Percentiles rank a stretch among this genome's conserved stretches.
Conservation (phyloP, 2,113 vertebrate genomes). For the Nerophis ophidion region DNA sequence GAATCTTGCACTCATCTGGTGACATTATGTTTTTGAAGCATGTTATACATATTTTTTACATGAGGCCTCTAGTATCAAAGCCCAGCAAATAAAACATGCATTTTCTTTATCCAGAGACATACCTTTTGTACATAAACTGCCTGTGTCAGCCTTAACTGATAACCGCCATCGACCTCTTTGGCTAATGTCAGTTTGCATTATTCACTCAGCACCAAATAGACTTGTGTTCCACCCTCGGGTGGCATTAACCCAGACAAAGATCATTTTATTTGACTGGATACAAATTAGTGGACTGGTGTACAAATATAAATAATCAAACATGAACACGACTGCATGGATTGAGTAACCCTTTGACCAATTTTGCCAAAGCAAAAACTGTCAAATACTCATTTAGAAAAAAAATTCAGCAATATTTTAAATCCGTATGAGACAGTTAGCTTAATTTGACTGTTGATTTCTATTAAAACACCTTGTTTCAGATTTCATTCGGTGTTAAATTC, state of each 20-base stretch:
- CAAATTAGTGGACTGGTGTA: background rate
- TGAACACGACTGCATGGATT: slow-evolving; percentile 3
- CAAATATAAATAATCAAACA: slow-evolving; percentile 6
- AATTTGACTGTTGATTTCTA: background rate
- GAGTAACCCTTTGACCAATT: background rate
- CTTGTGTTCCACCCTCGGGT: background rate
- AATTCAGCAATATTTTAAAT: slow-evolving; percentile 1
- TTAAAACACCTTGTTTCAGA: background rate
- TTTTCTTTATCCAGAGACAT: background rate
- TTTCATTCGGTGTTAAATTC: too few species aligned
- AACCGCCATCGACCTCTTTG: slow-evolving; percentile 26
- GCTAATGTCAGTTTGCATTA: slow-evolving; percentile 6
- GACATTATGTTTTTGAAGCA: slow-evolving; percentile 44
- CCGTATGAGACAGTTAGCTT: background rate
- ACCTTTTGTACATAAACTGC: slow-evolving; percentile 2
- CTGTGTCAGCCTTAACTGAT: background rate
- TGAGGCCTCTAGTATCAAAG: background rate
- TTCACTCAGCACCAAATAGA: slow-evolving; percentile 32
- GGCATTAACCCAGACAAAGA: background rate
- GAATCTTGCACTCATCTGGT: slow-evolving; percentile 27
- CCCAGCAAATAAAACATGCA: background rate
- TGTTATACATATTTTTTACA: background rate
- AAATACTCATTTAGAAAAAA: background rate
- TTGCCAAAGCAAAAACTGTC: background rate
- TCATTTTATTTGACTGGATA: slow-evolving; percentile 4